These are phyloP conservation scores for Phylloscopus trochilus DNA, from an alignment of 2,113 vertebrate species.

Conservation along the genomic window DNA sequence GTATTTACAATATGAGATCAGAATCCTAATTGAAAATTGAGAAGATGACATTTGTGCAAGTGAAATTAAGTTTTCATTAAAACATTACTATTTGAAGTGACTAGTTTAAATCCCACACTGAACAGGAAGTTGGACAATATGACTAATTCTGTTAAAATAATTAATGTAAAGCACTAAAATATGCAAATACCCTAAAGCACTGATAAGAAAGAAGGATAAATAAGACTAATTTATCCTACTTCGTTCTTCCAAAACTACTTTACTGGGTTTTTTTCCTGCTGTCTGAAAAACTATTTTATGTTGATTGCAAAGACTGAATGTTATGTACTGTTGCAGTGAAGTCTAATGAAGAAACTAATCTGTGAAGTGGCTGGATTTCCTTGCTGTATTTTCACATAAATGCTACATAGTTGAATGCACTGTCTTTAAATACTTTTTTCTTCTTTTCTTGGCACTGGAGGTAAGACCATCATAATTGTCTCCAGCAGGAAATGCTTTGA, in stretches of 20 bases:
- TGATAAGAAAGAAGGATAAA: conserved; percentile 57
- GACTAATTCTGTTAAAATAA: conserved; percentile 48
- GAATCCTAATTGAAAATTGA: neutral
- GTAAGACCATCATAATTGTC: neutral
- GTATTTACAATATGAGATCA: neutral
- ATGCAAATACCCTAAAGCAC: conserved; percentile 43
- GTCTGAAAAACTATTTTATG: conserved; percentile 8
- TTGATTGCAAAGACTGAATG: conserved; percentile 27
- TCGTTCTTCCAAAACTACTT: conserved; percentile 50
- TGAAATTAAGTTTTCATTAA: conserved; percentile 14
- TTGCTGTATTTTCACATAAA: conserved; percentile 58
- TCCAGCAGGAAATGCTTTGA: neutral
- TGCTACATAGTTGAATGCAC: conserved; percentile 20
- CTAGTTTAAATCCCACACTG: conserved; percentile 18
- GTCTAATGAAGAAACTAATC: conserved; percentile 49
- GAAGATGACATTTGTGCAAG: neutral
- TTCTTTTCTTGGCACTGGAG: neutral
- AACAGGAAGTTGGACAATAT: conserved; percentile 4
- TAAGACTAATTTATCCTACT: conserved; percentile 45
- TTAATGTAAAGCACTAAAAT: conserved; percentile 53
- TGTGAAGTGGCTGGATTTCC: conserved; percentile 12
- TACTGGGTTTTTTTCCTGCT: conserved; percentile 4
- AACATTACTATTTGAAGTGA: conserved; percentile 10
- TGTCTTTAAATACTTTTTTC: conserved; percentile 30
- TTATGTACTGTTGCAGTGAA: neutral